Evolutionary conservation across 2,888 invertebrate species (phyloP).

Genomic region (Alitta virens): DNA sequence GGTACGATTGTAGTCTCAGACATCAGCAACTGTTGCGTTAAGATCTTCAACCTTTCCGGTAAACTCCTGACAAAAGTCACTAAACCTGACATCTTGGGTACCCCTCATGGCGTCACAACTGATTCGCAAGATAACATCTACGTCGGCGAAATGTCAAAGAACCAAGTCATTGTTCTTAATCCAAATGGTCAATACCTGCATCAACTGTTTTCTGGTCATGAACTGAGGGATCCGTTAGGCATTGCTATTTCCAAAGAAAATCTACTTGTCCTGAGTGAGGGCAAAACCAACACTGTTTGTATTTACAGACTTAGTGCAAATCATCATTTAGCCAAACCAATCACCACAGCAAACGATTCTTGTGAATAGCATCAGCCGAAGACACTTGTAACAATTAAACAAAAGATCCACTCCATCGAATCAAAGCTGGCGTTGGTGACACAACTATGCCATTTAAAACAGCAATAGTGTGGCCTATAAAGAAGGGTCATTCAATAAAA

Average conservation of each 20-base stretch:
- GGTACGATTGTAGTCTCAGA: slow-evolving; percentile 7
- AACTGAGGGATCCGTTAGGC: neutral
- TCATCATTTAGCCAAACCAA: too few species aligned
- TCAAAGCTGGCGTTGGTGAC: too few species aligned
- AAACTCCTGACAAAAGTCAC: neutral
- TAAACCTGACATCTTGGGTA: neutral
- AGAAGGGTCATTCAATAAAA: too few species aligned
- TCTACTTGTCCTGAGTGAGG: neutral
- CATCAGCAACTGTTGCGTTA: slow-evolving; percentile 11
- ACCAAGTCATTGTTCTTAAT: slow-evolving; percentile 2
- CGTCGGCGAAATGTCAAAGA: slow-evolving; percentile 1
- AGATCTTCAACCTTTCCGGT: neutral
- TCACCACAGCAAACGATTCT: too few species aligned
- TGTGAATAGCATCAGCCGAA: too few species aligned
- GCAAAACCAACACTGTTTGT: neutral
- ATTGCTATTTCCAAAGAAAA: neutral
- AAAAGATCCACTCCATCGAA: too few species aligned
- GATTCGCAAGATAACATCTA: slow-evolving; percentile 1
- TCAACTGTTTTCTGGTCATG: neutral
- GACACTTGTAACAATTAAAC: too few species aligned
- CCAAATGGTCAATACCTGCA: neutral
- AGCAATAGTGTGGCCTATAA: too few species aligned
- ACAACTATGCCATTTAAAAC: too few species aligned
- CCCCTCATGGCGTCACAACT: neutral
- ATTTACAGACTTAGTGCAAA: neutral